Evolutionary conservation across 2,888 invertebrate species (phyloP), one percentile per base, ranked within the genome.

Genomic region (Cecidostiba fungosa): DNA sequence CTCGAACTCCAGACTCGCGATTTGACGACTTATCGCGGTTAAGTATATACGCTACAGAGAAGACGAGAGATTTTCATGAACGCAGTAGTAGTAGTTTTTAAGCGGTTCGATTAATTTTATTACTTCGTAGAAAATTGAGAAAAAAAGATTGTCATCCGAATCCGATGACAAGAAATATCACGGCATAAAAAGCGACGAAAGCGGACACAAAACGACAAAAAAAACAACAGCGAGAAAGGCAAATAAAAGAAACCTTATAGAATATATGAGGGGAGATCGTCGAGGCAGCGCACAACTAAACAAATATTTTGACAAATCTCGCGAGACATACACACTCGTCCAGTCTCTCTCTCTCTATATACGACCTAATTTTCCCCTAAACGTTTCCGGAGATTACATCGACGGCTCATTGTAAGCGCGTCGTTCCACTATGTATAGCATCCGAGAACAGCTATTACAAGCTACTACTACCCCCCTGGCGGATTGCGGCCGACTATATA

Each of bases 311-410:
- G 92, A 92, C 92, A 92, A 92, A 90, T 90, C 89, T 87, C 88
- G 88, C 87, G 85, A 82, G 85, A 84, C 83, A 87, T 80, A 69
- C 32, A 69, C 32, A 23, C 50, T 23, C 36, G 77, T 73, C 78
- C 73, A 82, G 78, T 85, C 84, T n/a, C n/a, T n/a, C n/a, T n/a
- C n/a, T n/a, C n/a, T 73, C 92, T 92, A 93, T 92, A 91, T 92
- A 91, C 84, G 76, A 90, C 91, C 93, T 92, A 93, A 93, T 93
- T 93, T 92, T 90, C 91, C 93, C 93, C 92, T 91, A 92, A 93
- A 93, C 91, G 91, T 93, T 92, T 92, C 90, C 92, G 91, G 91
- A 93, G 93, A 93, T 93, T 93, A 93, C 92, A 92, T 92, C 92
- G 91, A 89, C 89, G 90, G 89, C 90, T 91, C 90, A 92, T 93